Conservation (phyloP, 2,797 vertebrate genomes). For the Cirrhinus molitorella region DNA sequence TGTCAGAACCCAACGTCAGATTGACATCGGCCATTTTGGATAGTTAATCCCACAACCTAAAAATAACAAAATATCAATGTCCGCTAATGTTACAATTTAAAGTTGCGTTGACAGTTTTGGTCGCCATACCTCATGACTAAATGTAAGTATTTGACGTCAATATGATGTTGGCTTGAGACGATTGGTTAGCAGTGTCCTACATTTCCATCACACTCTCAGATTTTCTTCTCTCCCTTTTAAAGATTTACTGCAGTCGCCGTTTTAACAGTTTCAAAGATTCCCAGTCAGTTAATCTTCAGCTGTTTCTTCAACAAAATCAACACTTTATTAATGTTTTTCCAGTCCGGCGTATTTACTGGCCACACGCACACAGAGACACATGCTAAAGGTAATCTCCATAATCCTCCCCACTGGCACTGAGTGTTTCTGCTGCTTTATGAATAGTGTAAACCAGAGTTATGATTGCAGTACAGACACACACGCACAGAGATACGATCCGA, state of each 20-base stretch:
- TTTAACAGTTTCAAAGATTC: not conserved
- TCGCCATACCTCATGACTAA: too few species aligned
- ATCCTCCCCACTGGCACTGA: conserved; percentile 21
- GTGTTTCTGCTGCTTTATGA: conserved; percentile 28
- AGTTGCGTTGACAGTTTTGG: too few species aligned
- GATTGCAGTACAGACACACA: conserved; percentile 14
- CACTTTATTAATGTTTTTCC: conserved; percentile 17
- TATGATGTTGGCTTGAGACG: too few species aligned
- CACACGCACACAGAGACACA: not conserved
- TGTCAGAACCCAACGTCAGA: too few species aligned
- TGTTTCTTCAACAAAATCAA: conserved; percentile 18
- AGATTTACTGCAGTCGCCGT: not conserved
- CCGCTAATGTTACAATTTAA: too few species aligned
- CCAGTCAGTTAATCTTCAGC: conserved; percentile 5
- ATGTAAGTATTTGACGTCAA: too few species aligned
- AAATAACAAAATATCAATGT: too few species aligned
- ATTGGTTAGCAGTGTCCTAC: not conserved
- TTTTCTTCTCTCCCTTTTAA: not conserved
- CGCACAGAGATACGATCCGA: conserved; percentile 9
- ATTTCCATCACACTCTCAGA: not conserved
- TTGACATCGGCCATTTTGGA: too few species aligned
- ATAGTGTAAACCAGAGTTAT: conserved; percentile 27
- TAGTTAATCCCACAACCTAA: too few species aligned
- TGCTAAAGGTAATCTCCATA: conserved; percentile 26
- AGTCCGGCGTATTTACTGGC: not conserved